Conservation (phyloP, 2,113 vertebrate genomes). For the Hippolais icterina region DNA sequence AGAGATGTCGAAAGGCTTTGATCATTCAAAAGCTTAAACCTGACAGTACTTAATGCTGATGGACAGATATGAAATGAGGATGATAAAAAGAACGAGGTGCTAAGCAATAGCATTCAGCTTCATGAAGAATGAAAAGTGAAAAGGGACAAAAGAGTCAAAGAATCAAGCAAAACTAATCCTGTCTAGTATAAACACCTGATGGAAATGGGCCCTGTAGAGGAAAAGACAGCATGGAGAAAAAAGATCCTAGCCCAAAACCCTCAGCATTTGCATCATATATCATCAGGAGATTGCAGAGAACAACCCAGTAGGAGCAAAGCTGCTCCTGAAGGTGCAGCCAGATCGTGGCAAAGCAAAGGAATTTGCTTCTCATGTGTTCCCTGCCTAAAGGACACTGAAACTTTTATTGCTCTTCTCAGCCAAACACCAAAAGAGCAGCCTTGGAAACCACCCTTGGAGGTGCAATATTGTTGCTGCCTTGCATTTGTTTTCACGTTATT, state of each 20-base stretch:
- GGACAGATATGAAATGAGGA: conserved; percentile 27
- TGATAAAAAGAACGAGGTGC: background rate
- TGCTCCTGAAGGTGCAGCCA: background rate
- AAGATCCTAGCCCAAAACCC: background rate
- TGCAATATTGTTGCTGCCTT: background rate
- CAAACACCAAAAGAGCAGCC: background rate
- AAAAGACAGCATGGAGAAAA: background rate
- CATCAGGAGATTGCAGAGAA: background rate
- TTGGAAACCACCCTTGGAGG: background rate
- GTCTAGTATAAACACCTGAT: background rate
- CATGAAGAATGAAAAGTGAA: background rate
- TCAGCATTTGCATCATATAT: background rate
- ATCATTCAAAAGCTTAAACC: conserved; percentile 27
- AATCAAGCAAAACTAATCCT: background rate
- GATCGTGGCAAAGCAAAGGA: background rate
- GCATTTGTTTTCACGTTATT: background rate
- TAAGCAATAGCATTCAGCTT: background rate
- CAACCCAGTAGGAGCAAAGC: background rate
- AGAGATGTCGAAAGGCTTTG: background rate
- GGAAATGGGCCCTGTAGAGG: background rate
- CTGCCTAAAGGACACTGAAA: background rate
- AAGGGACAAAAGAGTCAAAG: background rate
- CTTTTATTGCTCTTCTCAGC: background rate
- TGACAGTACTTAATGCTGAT: conserved; percentile 20
- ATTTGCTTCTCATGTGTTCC: background rate